A percentile compares a stretch with the other conserved stretches of the same genome.
Evolutionary conservation across 2,113 vertebrate species (phyloP).

Genomic region (Piprites chloris): DNA sequence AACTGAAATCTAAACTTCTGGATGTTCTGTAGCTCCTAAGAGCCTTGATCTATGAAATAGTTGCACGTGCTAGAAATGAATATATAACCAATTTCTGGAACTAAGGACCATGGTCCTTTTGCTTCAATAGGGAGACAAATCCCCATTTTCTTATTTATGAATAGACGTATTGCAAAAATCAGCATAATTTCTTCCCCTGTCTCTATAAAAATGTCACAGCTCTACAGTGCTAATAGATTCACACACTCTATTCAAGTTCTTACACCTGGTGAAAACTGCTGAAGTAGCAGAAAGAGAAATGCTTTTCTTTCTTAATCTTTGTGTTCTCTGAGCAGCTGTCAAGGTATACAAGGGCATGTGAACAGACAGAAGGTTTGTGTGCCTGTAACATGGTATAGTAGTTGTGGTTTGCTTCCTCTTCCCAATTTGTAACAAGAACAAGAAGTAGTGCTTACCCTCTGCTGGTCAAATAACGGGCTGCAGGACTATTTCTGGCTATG

Average conservation of each 20-base stretch:
- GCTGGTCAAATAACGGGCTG: slow-evolving; percentile 87
- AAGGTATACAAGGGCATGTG: background rate
- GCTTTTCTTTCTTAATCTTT: background rate
- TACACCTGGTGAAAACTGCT: background rate
- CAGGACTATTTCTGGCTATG: slow-evolving; percentile 92
- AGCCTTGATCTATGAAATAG: background rate
- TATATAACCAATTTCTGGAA: background rate
- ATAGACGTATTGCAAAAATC: background rate
- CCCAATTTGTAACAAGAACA: background rate
- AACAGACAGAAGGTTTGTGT: background rate
- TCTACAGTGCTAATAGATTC: background rate
- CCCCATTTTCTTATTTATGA: background rate
- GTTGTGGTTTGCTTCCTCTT: background rate
- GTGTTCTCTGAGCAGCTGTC: background rate
- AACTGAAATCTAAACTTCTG: background rate
- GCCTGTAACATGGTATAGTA: background rate
- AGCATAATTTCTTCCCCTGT: background rate
- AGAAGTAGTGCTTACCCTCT: slow-evolving; percentile 78
- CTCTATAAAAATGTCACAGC: background rate
- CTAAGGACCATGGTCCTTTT: background rate
- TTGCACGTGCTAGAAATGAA: background rate
- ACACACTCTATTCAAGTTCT: background rate
- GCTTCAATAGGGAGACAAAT: background rate
- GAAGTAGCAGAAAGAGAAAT: background rate
- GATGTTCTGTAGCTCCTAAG: background rate